These are phyloP conservation scores for Leucoraja erinaceus DNA, from an alignment of 2,113 vertebrate genomes.

Conservation along the genomic window DNA sequence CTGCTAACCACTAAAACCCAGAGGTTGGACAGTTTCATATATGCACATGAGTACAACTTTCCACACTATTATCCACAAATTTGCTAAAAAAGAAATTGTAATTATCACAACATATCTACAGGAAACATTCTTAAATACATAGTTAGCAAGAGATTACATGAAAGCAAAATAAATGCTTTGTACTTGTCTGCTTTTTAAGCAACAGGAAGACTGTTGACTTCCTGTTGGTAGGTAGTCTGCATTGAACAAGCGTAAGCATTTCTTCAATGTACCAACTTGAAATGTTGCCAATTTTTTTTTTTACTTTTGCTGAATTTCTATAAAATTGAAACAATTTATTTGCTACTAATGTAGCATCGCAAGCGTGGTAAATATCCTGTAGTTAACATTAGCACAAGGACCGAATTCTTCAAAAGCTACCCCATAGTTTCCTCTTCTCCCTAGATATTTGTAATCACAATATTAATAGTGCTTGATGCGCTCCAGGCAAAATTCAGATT, in stretches of 20 bases:
- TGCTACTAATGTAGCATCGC: not conserved
- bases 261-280: not conserved
- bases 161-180: conserved; percentile 44
- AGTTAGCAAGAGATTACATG: conserved; percentile 39
- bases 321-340: not conserved
- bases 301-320: conserved; percentile 22
- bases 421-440: not conserved
- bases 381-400: not conserved
- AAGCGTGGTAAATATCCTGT: not conserved
- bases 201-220: conserved; percentile 68
- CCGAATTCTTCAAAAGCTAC: not conserved
- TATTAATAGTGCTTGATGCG: not conserved
- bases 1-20: conserved; percentile 29
- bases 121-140: conserved; percentile 24
- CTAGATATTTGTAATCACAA: not conserved
- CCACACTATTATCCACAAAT: conserved; percentile 5
- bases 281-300: not conserved
- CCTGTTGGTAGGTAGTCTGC: conserved; percentile 56
- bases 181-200: conserved; percentile 54
- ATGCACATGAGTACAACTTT: conserved; percentile 23
- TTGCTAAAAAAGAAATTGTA: not conserved
- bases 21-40: not conserved
- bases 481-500: not conserved
- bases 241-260: not conserved
- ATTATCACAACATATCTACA: not conserved